These are phyloP conservation scores for Agrochola lychnidis DNA, from an alignment of 2,888 invertebrate genomes.

Conservation along the genomic window DNA sequence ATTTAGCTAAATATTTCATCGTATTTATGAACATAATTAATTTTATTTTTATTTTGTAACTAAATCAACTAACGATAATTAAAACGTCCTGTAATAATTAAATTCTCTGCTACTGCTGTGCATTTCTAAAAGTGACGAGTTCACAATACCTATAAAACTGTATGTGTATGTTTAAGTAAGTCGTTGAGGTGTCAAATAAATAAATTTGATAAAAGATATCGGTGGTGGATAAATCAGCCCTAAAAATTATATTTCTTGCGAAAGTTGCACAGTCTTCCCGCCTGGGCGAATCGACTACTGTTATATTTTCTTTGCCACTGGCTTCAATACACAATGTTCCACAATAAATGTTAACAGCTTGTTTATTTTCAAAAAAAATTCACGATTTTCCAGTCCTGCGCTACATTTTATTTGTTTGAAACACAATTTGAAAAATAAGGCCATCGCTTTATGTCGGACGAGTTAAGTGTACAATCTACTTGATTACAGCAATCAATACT, in stretches of 20 bases:
- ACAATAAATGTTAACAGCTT: slow-evolving; percentile 9
- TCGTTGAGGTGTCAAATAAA: too few relatives aligned
- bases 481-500: background rate
- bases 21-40: too few relatives aligned
- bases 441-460: background rate
- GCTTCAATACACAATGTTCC: background rate
- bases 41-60: too few relatives aligned
- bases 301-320: slow-evolving; percentile 18
- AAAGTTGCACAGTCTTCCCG: background rate
- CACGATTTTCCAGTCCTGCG: background rate
- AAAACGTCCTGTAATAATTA: too few relatives aligned
- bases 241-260: background rate
- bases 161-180: too few relatives aligned
- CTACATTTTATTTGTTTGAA: slow-evolving; percentile 14
- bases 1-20: too few relatives aligned
- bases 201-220: too few relatives aligned
- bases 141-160: too few relatives aligned
- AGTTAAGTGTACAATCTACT: background rate
- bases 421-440: slow-evolving; percentile 30
- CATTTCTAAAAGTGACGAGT: too few relatives aligned
- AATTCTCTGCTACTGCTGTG: too few relatives aligned
- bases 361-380: background rate
- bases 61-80: too few relatives aligned
- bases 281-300: background rate
- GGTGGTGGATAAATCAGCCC: background rate